phyloP scores from a whole-genome alignment of 2,888 invertebrate species.

The Agriopis aurantiaria region DNA sequence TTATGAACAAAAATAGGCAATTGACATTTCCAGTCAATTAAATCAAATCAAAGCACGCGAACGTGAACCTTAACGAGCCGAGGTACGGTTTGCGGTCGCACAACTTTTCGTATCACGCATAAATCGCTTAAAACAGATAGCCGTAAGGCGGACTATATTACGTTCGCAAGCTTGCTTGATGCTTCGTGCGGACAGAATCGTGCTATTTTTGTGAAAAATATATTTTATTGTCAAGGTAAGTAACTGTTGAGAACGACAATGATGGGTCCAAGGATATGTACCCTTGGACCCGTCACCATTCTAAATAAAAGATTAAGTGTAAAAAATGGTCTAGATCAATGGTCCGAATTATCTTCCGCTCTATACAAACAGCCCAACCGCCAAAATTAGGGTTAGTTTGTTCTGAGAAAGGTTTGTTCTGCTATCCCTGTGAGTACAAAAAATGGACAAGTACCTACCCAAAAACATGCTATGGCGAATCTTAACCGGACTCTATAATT shows the following conservation, averaged over 20 bases:
- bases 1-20: too few relatives aligned
- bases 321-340: constrained; percentile 15
- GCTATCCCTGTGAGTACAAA: neutral
- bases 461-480: neutral
- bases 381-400: constrained; percentile 1
- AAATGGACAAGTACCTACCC: neutral
- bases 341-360: neutral
- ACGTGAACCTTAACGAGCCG: too few relatives aligned
- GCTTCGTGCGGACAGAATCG: too few relatives aligned
- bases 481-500: neutral
- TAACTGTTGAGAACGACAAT: neutral
- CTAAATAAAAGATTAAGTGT: neutral
- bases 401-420: constrained; percentile 5
- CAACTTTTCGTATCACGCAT: too few relatives aligned
- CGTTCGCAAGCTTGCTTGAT: too few relatives aligned
- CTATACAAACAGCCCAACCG: constrained; percentile 1
- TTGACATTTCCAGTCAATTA: too few relatives aligned
- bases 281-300: neutral
- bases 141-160: too few relatives aligned
- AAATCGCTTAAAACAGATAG: too few relatives aligned
- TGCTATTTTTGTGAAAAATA: too few relatives aligned
- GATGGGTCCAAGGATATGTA: neutral
- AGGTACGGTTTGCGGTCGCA: too few relatives aligned
- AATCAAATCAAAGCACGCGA: too few relatives aligned
- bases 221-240: too few relatives aligned